phyloP scores from a whole-genome alignment of 2,113 vertebrate genomes.

The Forbesichthys papilliferus region DNA sequence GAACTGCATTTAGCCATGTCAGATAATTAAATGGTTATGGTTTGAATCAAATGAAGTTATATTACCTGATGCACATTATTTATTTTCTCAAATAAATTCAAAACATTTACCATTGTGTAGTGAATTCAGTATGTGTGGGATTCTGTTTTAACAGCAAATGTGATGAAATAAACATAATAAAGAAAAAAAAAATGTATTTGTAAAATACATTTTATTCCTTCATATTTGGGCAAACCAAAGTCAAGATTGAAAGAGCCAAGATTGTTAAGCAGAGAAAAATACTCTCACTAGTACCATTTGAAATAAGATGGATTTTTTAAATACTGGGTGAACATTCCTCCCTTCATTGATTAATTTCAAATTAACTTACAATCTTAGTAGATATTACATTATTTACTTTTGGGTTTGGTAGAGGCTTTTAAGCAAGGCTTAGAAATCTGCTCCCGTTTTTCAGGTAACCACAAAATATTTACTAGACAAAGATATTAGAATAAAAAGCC shows the following conservation, averaged over 20 bases:
- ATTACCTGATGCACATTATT: too few species aligned
- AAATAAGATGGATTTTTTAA: neutral
- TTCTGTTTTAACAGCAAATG: too few species aligned
- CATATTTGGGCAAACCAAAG: conserved; percentile 75
- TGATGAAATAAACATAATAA: conserved; percentile 6
- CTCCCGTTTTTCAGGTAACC: conserved; percentile 37
- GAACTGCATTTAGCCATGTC: too few species aligned
- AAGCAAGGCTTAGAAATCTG: conserved; percentile 41
- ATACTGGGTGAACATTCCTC: neutral
- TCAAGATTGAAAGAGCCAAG: conserved; percentile 50
- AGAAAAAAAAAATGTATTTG: conserved; percentile 59
- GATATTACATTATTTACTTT: neutral
- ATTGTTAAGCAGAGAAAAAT: conserved; percentile 40
- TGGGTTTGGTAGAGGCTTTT: neutral
- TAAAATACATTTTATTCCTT: conserved; percentile 84
- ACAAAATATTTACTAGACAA: conserved; percentile 69
- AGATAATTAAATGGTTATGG: too few species aligned
- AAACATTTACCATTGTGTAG: too few species aligned
- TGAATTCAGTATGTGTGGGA: too few species aligned
- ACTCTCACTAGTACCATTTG: too few species aligned
- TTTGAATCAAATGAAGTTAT: too few species aligned
- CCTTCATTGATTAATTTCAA: neutral
- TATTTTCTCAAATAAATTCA: too few species aligned
- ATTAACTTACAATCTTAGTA: neutral
- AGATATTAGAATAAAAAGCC: conserved; percentile 69